These are phyloP conservation scores for Tiliqua scincoides DNA, from an alignment of 2,113 vertebrate species.

Conservation along the genomic window DNA sequence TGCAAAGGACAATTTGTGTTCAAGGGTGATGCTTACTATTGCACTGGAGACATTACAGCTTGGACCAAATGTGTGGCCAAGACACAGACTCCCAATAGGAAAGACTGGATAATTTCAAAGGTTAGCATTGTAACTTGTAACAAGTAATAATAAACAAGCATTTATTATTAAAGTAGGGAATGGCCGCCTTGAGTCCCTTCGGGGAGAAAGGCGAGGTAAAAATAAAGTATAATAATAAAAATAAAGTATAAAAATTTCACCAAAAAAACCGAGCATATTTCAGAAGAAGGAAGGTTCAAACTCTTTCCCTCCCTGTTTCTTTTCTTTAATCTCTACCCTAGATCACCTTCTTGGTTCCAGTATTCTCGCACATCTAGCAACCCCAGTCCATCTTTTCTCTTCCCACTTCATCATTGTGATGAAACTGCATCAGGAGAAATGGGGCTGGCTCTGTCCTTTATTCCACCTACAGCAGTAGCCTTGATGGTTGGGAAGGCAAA, in stretches of 20 bases:
- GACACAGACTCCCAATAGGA: constrained; percentile 84
- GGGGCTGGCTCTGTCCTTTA: background rate
- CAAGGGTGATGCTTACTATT: constrained; percentile 91
- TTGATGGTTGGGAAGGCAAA: background rate
- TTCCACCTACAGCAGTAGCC: background rate
- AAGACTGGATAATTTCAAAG: constrained; percentile 92
- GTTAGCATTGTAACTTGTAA: background rate
- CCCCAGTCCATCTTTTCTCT: too few relatives aligned
- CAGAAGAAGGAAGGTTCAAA: background rate
- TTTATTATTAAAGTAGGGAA: background rate
- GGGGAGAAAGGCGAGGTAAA: too few relatives aligned
- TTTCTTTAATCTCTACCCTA: background rate
- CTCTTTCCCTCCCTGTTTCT: background rate
- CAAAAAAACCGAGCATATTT: background rate
- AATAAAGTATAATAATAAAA: too few relatives aligned
- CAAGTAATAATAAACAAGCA: background rate
- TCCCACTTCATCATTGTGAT: background rate
- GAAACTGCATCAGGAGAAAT: background rate
- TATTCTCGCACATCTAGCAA: too few relatives aligned
- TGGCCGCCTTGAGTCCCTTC: too few relatives aligned
- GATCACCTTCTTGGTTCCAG: background rate
- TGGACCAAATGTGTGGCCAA: constrained; percentile 97
- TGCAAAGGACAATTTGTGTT: constrained; percentile 94
- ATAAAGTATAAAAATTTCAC: too few relatives aligned
- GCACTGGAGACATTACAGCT: constrained; percentile 91